Percentiles rank a stretch among this genome's conserved stretches.
Conservation (phyloP, 2,113 vertebrate genomes). For the Stegastes partitus region DNA sequence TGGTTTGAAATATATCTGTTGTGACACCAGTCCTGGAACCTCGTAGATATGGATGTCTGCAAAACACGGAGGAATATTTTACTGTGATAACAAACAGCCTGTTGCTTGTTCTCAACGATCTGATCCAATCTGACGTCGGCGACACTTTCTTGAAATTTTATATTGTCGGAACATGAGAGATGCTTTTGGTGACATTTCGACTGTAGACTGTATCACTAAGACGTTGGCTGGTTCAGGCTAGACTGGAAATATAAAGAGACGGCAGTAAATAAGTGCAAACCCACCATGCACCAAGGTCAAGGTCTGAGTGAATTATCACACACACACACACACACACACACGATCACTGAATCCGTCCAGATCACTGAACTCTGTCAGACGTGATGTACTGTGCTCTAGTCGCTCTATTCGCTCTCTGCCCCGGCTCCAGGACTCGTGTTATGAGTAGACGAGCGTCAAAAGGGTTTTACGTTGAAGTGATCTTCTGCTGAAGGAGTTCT, state of each 20-base stretch:
- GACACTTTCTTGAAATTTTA: neutral
- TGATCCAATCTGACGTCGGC: neutral
- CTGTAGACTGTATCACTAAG: no score
- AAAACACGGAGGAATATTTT: no score
- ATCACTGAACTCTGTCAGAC: constrained; percentile 46
- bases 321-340: neutral
- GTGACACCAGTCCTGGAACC: no score
- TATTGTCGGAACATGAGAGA: neutral
- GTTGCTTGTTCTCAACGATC: no score
- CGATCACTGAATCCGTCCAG: constrained; percentile 28
- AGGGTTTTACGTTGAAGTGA: constrained; percentile 10
- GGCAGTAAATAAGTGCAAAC: neutral
- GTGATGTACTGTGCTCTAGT: constrained; percentile 39
- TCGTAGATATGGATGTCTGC: no score
- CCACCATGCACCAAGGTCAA: neutral
- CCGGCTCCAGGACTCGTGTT: neutral
- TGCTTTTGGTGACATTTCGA: neutral
- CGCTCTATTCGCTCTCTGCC: no score
- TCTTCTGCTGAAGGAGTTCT: neutral
- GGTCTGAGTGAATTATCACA: neutral
- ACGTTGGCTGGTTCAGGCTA: neutral
- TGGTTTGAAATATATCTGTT: no score
- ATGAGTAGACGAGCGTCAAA: constrained; percentile 26
- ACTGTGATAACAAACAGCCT: no score
- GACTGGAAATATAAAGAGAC: neutral